Evolutionary conservation across 2,113 vertebrate species (phyloP).

Genomic region (Dendrocopos noguchii): DNA sequence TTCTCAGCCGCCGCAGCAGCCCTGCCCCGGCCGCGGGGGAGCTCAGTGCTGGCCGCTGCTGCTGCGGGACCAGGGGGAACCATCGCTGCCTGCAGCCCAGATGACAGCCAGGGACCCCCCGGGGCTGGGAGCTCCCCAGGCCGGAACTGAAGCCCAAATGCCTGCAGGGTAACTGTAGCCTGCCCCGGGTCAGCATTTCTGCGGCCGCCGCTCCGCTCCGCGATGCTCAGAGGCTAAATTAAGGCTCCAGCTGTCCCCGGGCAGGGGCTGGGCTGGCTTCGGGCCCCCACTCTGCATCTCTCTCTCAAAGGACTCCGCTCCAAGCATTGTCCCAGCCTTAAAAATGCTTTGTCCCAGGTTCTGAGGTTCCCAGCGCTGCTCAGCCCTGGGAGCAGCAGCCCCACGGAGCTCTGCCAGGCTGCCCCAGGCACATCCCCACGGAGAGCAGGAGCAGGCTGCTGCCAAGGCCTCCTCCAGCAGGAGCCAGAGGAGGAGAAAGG

Average conservation of each 20-base stretch:
- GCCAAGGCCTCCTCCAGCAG: neutral
- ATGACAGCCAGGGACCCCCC: neutral
- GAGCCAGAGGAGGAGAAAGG: neutral
- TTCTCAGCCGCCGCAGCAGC: neutral
- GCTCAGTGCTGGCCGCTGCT: neutral
- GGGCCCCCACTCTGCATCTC: neutral
- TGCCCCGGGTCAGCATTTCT: constrained; percentile 22
- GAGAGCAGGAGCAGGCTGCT: neutral
- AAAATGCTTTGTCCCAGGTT: neutral
- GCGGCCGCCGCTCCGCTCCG: neutral
- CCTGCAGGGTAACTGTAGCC: constrained; percentile 14
- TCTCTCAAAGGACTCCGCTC: neutral
- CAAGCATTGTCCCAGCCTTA: neutral
- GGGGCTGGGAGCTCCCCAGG: neutral
- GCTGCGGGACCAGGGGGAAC: neutral
- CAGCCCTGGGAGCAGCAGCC: neutral
- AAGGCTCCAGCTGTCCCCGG: constrained; percentile 63
- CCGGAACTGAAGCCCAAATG: neutral
- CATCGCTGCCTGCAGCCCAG: rapidly evolving
- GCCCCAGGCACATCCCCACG: rapidly evolving
- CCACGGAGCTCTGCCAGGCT: neutral
- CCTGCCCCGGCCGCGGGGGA: neutral
- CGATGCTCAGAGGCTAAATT: constrained; percentile 36
- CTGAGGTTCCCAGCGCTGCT: neutral
- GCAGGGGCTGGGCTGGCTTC: neutral